phyloP scores from a whole-genome alignment of 2,113 vertebrate species.

The Pangasianodon hypophthalmus region DNA sequence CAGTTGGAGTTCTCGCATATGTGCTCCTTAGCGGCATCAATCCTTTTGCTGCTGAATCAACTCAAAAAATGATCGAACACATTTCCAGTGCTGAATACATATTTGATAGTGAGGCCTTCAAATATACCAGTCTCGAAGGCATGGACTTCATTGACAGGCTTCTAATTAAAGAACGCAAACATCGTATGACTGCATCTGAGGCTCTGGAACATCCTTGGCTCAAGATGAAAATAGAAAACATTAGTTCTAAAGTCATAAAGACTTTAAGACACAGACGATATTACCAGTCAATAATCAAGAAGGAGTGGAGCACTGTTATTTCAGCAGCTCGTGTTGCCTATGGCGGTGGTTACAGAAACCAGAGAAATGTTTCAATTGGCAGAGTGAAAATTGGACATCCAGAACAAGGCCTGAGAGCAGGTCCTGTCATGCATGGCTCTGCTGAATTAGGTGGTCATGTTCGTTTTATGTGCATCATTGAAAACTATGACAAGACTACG shows the following conservation, averaged over 20 bases:
- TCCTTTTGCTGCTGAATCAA: conserved; percentile 94
- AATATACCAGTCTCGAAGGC: conserved; percentile 87
- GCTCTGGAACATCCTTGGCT: conserved; percentile 92
- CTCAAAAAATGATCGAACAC: conserved; percentile 90
- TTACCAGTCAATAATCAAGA: conserved; percentile 91
- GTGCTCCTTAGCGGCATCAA: conserved; percentile 93
- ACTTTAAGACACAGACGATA: conserved; percentile 94
- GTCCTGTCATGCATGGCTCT: conserved; percentile 87
- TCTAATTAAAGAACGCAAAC: conserved; percentile 88
- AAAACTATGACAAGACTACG: conserved; percentile 89
- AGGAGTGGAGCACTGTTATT: conserved; percentile 86
- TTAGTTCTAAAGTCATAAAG: conserved; percentile 89
- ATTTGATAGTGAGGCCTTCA: conserved; percentile 96
- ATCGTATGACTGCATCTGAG: conserved; percentile 93
- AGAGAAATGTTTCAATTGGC: conserved; percentile 85
- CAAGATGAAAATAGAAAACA: conserved; percentile 86
- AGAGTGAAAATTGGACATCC: conserved; percentile 94
- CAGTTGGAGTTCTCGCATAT: conserved; percentile 90
- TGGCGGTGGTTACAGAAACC: conserved; percentile 89
- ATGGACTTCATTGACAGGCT: conserved; percentile 97
- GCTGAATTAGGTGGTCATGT: conserved; percentile 89
- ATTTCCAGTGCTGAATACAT: conserved; percentile 90
- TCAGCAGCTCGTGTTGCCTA: conserved; percentile 89
- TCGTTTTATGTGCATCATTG: conserved; percentile 87
- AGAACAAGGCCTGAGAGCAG: conserved; percentile 84